Evolutionary conservation across 2,113 vertebrate genomes (phyloP).

Genomic region (Sphaerodactylus townsendi): DNA sequence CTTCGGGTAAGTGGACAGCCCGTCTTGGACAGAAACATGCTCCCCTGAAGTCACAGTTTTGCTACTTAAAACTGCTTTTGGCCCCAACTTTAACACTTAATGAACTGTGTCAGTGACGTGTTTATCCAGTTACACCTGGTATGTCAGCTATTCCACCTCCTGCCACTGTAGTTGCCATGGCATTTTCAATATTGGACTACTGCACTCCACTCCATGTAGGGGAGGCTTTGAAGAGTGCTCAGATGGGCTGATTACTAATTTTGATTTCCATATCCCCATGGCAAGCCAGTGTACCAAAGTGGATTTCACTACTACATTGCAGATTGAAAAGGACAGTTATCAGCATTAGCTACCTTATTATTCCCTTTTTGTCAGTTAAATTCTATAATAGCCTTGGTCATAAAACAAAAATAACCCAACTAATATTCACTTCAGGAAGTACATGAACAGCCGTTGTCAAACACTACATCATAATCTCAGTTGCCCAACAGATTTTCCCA

Average conservation of each 20-base stretch:
- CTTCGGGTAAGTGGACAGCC: too few species aligned
- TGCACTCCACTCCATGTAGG: too few species aligned
- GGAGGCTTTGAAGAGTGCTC: too few species aligned
- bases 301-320: neutral
- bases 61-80: too few species aligned
- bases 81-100: too few species aligned
- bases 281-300: neutral
- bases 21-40: too few species aligned
- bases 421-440: neutral
- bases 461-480: neutral
- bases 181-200: too few species aligned
- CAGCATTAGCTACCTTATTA: conserved; percentile 52
- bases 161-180: too few species aligned
- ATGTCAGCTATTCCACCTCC: too few species aligned
- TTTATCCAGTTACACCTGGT: too few species aligned
- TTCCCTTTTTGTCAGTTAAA: conserved; percentile 60
- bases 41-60: too few species aligned
- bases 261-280: neutral
- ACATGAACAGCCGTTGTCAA: conserved; percentile 21
- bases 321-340: neutral
- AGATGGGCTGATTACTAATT: neutral
- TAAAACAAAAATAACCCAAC: neutral
- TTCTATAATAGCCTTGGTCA: conserved; percentile 34
- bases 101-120: too few species aligned
- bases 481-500: neutral